A percentile compares a stretch with the other conserved stretches of the same genome.
These are phyloP conservation scores for Sebastolobus alascanus DNA, from an alignment of 2,797 vertebrate species.

Conservation along the genomic window DNA sequence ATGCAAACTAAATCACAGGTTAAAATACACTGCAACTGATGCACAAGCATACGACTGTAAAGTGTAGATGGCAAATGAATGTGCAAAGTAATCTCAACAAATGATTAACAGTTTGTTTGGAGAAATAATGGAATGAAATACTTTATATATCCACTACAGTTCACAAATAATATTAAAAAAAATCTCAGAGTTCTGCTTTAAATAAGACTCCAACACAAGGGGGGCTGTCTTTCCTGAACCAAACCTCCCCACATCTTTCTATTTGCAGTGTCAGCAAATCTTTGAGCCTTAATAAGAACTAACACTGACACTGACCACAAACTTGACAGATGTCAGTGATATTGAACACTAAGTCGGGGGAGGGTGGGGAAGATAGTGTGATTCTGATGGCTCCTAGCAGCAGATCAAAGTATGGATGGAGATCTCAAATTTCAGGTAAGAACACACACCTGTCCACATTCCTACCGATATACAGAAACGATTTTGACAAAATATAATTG, in stretches of 20 bases:
- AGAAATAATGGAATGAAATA: neutral
- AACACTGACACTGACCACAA: neutral
- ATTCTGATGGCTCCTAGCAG: neutral
- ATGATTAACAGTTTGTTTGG: neutral
- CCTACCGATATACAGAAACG: neutral
- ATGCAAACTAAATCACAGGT: neutral
- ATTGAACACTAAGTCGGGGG: constrained; percentile 1
- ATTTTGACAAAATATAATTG: no score
- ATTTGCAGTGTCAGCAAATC: constrained; percentile 41
- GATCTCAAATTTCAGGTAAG: constrained; percentile 22
- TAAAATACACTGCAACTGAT: neutral
- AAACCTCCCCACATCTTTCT: neutral
- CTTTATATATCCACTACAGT: neutral
- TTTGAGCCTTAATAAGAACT: neutral
- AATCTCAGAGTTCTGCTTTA: constrained; percentile 6
- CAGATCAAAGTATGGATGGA: neutral
- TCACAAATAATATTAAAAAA: neutral
- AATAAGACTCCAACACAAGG: neutral
- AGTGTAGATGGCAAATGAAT: neutral
- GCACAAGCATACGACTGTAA: neutral
- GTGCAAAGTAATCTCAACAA: neutral
- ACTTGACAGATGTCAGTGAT: constrained; percentile 29
- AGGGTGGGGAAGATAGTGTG: neutral
- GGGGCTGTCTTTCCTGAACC: neutral
- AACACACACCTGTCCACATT: neutral